Evolutionary conservation across 2,113 vertebrate species (phyloP).

Genomic region (Megaceryle maxima): DNA sequence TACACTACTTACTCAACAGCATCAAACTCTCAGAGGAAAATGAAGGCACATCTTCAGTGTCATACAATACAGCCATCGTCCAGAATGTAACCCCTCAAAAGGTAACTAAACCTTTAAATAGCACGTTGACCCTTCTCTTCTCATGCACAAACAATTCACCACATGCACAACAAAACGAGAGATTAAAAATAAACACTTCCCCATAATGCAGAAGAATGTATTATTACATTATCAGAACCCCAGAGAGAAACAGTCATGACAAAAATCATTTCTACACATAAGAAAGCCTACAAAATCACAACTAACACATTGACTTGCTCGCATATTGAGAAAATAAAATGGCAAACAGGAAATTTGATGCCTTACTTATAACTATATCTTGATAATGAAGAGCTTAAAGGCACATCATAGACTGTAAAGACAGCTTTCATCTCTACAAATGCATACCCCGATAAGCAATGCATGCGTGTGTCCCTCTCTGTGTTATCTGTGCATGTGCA

Average conservation of each 20-base stretch:
- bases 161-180: conserved; percentile 4
- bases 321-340: neutral
- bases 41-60: neutral
- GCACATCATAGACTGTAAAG: neutral
- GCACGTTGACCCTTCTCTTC: neutral
- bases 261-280: neutral
- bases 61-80: neutral
- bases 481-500: fast-evolving
- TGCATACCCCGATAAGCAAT: neutral
- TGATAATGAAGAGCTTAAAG: conserved; percentile 47
- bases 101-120: neutral
- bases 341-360: conserved; percentile 31
- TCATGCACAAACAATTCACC: neutral
- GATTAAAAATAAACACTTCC: neutral
- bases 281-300: conserved; percentile 42
- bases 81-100: neutral
- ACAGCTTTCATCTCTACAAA: conserved; percentile 36
- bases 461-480: neutral
- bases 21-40: neutral
- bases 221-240: neutral
- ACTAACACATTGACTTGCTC: neutral
- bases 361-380: neutral
- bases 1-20: neutral
- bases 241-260: neutral
- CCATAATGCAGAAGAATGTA: neutral